Evolutionary conservation across 2,113 vertebrate genomes (phyloP).

Genomic region (Lophochroa leadbeateri): DNA sequence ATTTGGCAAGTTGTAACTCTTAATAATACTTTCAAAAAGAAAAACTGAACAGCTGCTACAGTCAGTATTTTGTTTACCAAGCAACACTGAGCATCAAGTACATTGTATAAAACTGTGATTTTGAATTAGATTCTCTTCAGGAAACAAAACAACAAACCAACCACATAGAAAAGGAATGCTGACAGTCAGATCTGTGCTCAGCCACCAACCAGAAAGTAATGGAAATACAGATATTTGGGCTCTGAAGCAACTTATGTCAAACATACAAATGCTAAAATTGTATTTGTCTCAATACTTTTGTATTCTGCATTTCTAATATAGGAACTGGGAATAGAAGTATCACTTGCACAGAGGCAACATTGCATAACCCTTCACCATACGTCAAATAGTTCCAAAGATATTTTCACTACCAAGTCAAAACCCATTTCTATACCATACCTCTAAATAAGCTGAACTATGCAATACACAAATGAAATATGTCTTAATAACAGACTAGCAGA

Average conservation of each 20-base stretch:
- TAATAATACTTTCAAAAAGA: background rate
- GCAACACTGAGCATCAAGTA: background rate
- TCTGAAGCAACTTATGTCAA: background rate
- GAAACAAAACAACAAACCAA: background rate
- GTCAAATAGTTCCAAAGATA: background rate
- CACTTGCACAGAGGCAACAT: background rate
- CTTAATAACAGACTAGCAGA: background rate
- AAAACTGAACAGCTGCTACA: background rate
- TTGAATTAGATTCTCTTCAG: background rate
- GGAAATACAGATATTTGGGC: background rate
- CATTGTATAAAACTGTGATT: background rate
- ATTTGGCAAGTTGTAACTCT: background rate
- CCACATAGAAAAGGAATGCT: background rate
- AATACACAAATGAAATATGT: background rate
- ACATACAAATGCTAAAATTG: background rate
- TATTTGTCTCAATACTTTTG: background rate
- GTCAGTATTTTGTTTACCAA: background rate
- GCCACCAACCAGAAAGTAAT: background rate
- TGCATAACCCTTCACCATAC: background rate
- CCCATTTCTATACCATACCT: background rate
- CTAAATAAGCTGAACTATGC: rapidly evolving
- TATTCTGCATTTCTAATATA: background rate
- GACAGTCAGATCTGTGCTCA: background rate
- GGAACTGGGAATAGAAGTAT: background rate
- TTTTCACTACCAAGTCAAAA: background rate